Conservation (phyloP, 2,888 invertebrate genomes). For the Drosophila imparisetae region DNA sequence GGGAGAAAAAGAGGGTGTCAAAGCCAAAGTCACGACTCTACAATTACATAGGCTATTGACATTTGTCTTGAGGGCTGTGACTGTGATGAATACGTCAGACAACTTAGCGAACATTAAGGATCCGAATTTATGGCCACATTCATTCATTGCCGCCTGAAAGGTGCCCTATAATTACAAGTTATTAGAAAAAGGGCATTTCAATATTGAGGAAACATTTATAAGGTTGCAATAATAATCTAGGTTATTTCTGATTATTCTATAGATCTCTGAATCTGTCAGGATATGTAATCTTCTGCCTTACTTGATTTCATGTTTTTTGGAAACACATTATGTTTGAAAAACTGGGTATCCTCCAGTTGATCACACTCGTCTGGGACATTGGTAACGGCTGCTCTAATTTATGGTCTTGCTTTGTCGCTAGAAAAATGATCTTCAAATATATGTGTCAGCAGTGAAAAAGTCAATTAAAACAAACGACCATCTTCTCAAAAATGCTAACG, state of each 20-base stretch:
- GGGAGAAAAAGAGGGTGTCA: not conserved
- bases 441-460: slow-evolving; percentile 51
- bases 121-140: slow-evolving; percentile 31
- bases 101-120: slow-evolving; percentile 26
- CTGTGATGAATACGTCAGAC: slow-evolving; percentile 26
- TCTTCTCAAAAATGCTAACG: slow-evolving; percentile 35
- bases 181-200: not conserved
- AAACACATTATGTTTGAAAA: not conserved
- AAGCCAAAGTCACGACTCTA: slow-evolving; percentile 23
- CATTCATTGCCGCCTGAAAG: not conserved
- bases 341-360: slow-evolving; percentile 3
- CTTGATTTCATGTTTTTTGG: not conserved
- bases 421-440: slow-evolving; percentile 29
- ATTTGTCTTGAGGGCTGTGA: slow-evolving; percentile 52
- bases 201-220: not conserved
- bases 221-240: not conserved
- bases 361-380: not conserved
- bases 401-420: slow-evolving; percentile 6
- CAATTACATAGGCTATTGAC: slow-evolving; percentile 56
- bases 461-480: slow-evolving; percentile 63
- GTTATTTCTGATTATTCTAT: not conserved
- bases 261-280: not conserved
- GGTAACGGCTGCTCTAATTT: slow-evolving; percentile 9
- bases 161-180: slow-evolving; percentile 1
- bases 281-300: too few species aligned